Conservation (phyloP, 1,140 invertebrate genomes). For the Sinella curviseta region DNA sequence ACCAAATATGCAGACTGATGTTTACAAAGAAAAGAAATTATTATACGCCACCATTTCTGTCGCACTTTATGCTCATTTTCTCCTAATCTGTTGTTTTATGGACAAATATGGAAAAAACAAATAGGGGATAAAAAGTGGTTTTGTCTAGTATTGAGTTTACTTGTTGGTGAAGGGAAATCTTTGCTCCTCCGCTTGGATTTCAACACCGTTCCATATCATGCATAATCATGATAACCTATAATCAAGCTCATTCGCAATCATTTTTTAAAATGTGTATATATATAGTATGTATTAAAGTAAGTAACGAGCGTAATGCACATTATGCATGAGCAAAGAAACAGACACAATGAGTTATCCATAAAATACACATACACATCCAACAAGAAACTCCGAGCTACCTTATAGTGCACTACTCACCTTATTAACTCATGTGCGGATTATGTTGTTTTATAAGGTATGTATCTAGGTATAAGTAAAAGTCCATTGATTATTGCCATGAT, state of each 20-base stretch:
- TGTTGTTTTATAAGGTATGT: not conserved
- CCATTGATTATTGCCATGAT: not conserved
- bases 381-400: too few relatives aligned
- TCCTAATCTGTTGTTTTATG: constrained; percentile 7
- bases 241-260: not conserved
- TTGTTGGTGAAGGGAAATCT: not conserved
- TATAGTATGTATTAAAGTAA: not conserved
- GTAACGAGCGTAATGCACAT: too few relatives aligned
- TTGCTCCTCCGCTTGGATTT: not conserved
- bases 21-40: too few relatives aligned
- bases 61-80: too few relatives aligned
- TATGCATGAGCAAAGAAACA: not conserved
- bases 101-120: constrained; percentile 18
- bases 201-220: not conserved
- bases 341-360: not conserved
- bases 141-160: too few relatives aligned
- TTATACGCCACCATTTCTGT: too few relatives aligned
- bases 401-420: too few relatives aligned
- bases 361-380: too few relatives aligned
- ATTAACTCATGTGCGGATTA: too few relatives aligned
- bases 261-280: too few relatives aligned
- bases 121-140: too few relatives aligned
- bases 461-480: not conserved
- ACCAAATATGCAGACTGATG: too few relatives aligned
- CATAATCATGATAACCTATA: not conserved